Conservation (phyloP, 2,113 vertebrate species). For the Motacilla alba region DNA sequence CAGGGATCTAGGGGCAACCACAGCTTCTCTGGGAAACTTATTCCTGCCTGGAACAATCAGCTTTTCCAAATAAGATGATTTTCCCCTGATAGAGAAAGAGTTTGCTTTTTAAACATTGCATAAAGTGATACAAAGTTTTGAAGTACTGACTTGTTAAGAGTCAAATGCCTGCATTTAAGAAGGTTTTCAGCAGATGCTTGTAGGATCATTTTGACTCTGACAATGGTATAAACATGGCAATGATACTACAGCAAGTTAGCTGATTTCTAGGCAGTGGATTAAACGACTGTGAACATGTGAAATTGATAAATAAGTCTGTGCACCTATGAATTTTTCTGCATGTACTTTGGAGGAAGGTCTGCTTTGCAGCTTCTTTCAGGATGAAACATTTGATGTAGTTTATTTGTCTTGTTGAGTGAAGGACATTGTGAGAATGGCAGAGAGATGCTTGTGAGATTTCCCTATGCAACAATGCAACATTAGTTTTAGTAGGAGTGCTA, state of each 20-base stretch:
- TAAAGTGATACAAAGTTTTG: not conserved
- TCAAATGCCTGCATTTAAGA: not conserved
- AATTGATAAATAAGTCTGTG: not conserved
- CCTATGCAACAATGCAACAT: not conserved
- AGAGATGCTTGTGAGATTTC: not conserved
- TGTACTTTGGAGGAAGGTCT: not conserved
- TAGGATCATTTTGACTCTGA: not conserved
- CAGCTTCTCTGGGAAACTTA: not conserved
- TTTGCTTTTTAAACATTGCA: not conserved
- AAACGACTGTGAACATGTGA: rapidly evolving
- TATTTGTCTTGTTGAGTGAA: not conserved
- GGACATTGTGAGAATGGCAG: rapidly evolving
- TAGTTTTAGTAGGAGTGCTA: not conserved
- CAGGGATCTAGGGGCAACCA: not conserved
- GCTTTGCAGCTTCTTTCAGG: not conserved
- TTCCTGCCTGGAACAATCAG: not conserved
- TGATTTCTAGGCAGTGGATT: not conserved
- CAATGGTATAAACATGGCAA: not conserved
- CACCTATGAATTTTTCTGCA: not conserved
- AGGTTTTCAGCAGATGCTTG: not conserved
- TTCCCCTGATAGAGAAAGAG: not conserved
- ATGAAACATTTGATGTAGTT: not conserved
- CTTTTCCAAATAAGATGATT: not conserved
- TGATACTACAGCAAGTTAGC: not conserved
- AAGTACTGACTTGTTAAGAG: not conserved